Conservation (phyloP, 2,113 vertebrate genomes). For the Hystrix brachyura region DNA sequence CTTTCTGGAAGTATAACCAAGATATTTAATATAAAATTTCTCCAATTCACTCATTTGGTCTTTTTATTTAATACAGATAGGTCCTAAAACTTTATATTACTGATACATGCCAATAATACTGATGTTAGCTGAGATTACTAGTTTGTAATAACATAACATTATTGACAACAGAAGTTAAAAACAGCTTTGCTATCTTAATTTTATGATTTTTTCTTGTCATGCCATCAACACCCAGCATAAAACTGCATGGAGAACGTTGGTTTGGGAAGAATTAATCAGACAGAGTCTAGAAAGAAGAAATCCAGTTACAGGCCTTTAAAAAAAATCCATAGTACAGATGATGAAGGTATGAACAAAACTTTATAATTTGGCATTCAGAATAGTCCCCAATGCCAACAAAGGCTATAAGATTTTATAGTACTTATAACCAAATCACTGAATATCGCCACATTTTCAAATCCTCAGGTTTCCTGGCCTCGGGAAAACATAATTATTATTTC, state of each 20-base stretch:
- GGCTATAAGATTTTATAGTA: not conserved
- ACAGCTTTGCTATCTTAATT: not conserved
- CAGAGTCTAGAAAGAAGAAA: too few species aligned
- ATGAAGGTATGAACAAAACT: not conserved
- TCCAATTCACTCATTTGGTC: conserved; percentile 25
- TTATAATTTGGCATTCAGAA: conserved; percentile 29
- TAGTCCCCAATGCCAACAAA: not conserved
- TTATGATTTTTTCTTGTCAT: not conserved
- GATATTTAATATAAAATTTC: conserved; percentile 8
- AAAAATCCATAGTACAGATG: not conserved
- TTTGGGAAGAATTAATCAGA: too few species aligned
- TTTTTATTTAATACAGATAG: not conserved
- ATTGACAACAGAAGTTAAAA: conserved; percentile 41
- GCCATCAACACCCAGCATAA: not conserved
- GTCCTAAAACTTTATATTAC: conserved; percentile 5
- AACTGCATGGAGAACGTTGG: not conserved
- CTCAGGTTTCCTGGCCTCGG: not conserved
- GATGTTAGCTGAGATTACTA: not conserved
- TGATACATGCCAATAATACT: not conserved
- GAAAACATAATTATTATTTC: conserved; percentile 9
- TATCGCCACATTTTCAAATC: conserved; percentile 23
- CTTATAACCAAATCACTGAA: conserved; percentile 55
- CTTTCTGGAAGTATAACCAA: conserved; percentile 61
- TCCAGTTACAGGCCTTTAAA: not conserved
- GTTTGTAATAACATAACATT: conserved; percentile 13